Evolutionary conservation across 53 echinoderm and acorn worm genomes (phyloP).

Genomic region (Actinopyga echinites): DNA sequence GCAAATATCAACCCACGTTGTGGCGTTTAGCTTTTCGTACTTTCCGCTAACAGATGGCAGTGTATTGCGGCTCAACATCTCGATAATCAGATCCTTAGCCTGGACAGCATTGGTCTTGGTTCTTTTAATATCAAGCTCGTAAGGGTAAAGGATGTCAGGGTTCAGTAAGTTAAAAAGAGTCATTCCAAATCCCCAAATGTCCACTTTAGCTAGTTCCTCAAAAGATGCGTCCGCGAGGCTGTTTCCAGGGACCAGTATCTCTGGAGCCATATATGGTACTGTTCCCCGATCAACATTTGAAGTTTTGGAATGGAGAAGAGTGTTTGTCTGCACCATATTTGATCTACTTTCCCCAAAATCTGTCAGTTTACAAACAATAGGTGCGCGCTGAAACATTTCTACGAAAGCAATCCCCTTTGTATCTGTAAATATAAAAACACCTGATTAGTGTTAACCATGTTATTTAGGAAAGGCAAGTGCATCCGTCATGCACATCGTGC

Average conservation of each 20-base stretch:
- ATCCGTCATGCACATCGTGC: too few relatives aligned
- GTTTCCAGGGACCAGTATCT: not conserved
- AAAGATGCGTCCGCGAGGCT: not conserved
- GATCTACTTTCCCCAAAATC: constrained; percentile 39
- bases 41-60: not conserved
- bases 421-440: not conserved
- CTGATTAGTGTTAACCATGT: too few relatives aligned
- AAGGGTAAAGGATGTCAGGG: constrained; percentile 24
- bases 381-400: not conserved
- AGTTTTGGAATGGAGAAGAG: not conserved
- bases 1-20: not conserved
- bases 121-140: too few relatives aligned
- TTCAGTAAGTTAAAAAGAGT: constrained; percentile 11
- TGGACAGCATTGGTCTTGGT: not conserved
- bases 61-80: not conserved
- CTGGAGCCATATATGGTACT: not conserved
- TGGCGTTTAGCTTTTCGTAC: constrained; percentile 6
- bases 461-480: too few relatives aligned
- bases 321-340: not conserved
- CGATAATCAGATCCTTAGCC: not conserved
- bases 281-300: not conserved
- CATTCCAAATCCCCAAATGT: constrained; percentile 18
- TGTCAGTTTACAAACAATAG: constrained; percentile 8
- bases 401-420: not conserved
- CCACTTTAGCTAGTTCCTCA: not conserved